Evolutionary conservation across 2,113 vertebrate genomes (phyloP).

Genomic region (Hemicordylus capensis): DNA sequence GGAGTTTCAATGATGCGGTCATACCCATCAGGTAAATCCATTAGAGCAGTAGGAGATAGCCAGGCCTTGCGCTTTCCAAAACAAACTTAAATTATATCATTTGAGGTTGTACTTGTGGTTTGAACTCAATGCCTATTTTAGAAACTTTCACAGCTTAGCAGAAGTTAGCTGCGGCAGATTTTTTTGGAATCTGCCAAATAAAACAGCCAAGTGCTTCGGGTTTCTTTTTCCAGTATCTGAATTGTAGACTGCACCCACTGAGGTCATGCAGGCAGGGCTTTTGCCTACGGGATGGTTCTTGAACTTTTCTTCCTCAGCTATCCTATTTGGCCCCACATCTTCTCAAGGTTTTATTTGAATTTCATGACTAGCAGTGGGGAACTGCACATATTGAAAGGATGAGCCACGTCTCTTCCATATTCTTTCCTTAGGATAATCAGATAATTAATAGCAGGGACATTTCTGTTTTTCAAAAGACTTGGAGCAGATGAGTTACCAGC

Average conservation of each 20-base stretch:
- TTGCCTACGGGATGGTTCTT: slow-evolving; percentile 69
- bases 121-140: slow-evolving; percentile 70
- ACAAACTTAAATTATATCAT: slow-evolving; percentile 72
- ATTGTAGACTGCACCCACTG: slow-evolving; percentile 65
- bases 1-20: slow-evolving; percentile 54
- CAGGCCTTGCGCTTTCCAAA: slow-evolving; percentile 60
- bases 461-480: not conserved
- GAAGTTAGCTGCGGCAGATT: slow-evolving; percentile 68
- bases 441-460: not conserved
- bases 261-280: slow-evolving; percentile 63
- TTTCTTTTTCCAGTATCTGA: slow-evolving; percentile 69
- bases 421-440: not conserved
- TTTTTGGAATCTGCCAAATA: slow-evolving; percentile 70
- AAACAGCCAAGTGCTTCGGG: slow-evolving; percentile 63
- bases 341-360: slow-evolving; percentile 72
- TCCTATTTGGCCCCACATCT: slow-evolving; percentile 69
- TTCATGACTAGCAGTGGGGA: slow-evolving; percentile 66
- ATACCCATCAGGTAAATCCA: slow-evolving; percentile 63
- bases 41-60: slow-evolving; percentile 67
- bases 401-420: slow-evolving; percentile 52
- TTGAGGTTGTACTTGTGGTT: slow-evolving; percentile 71
- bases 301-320: slow-evolving; percentile 68
- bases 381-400: slow-evolving; percentile 42
- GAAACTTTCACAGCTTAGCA: slow-evolving; percentile 67
- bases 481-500: slow-evolving; percentile 8